Evolutionary conservation across 2,888 invertebrate genomes (phyloP), one percentile per base, ranked within the genome.

Genomic region (Erpobdella octoculata): DNA sequence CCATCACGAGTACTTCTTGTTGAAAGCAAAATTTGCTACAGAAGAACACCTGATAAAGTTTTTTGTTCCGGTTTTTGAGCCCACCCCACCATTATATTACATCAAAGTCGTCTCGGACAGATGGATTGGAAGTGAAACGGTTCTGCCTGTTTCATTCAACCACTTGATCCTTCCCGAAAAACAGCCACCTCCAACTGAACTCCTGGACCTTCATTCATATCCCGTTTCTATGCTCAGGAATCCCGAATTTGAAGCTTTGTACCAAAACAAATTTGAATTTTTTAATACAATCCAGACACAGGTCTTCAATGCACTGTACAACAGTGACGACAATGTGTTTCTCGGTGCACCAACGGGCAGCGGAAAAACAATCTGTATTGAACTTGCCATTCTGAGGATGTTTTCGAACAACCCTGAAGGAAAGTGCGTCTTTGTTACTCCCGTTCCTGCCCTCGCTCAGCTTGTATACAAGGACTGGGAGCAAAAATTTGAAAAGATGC

Each of bases 211-310:
- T 48, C 97, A 99, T 82, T 96, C 98, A 0, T 86, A 98, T 71
- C 97, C 97, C 0, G 85, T 88, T 25, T 91, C 93, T 0, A 97
- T 97, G 0, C 84, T 98, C 28, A 84, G 95, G 78, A 94, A 95
- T 83, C 85, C 89, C 0, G 88, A 89, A 73, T 96, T 89, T 78
- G 95, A 97, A 80, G 85, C 87, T 12, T 85, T 98, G 53, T 98
- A 97, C 81, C 85, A 86, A 0, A 90, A 92, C 12, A 88, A 89
- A 72, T 92, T 94, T 81, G 90, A 90, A 1, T 93, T 94, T 83
- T 97, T 98, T 83, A 98, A 98, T 84, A 95, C 98, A 0, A 96
- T 98, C 73, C 98, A 98, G 84, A 99, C 98, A 0, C 94, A 95
- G 86, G 96, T 97, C 6, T 98, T 98, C 85, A 97, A 97, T 83